These are phyloP conservation scores for Choristoneura rosaceana DNA, from an alignment of 2,888 invertebrate genomes.

Conservation along the genomic window DNA sequence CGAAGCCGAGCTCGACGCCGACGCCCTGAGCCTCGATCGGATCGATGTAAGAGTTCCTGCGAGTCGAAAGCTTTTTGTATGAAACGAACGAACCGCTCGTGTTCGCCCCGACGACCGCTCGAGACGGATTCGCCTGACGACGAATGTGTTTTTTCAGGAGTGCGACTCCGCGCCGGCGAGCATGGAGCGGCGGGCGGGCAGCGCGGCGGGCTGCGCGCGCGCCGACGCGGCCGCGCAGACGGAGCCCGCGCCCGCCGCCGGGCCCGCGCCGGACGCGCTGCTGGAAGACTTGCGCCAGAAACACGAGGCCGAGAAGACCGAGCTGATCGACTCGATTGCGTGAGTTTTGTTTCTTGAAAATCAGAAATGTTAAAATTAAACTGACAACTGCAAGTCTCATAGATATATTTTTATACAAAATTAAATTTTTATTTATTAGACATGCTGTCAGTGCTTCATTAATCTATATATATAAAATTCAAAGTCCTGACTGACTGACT, in stretches of 20 bases:
- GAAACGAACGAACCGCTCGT: not conserved
- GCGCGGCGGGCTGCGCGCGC: constrained; percentile 40
- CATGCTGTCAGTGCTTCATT: no score
- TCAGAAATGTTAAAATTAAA: no score
- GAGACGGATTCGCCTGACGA: not conserved
- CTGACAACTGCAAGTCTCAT: no score
- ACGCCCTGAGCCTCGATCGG: constrained; percentile 47
- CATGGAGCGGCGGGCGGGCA: constrained; percentile 49
- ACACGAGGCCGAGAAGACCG: constrained; percentile 69
- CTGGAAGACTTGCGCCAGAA: constrained; percentile 50
- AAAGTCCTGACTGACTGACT: no score
- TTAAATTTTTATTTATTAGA: no score
- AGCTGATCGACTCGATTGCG: constrained; percentile 63
- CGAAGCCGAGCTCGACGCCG: constrained; percentile 50
- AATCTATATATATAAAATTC: no score
- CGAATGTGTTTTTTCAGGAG: constrained; percentile 53
- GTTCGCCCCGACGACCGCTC: not conserved
- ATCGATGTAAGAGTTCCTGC: constrained; percentile 20
- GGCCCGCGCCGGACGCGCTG: constrained; percentile 39
- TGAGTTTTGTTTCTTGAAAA: constrained; percentile 49
- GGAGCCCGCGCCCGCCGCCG: constrained; percentile 19
- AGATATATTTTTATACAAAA: no score
- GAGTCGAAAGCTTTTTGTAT: not conserved
- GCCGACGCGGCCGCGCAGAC: constrained; percentile 40
- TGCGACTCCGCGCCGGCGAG: constrained; percentile 57